phyloP scores from a whole-genome alignment of 2,113 vertebrate species.

The Nansenia antarctica region DNA sequence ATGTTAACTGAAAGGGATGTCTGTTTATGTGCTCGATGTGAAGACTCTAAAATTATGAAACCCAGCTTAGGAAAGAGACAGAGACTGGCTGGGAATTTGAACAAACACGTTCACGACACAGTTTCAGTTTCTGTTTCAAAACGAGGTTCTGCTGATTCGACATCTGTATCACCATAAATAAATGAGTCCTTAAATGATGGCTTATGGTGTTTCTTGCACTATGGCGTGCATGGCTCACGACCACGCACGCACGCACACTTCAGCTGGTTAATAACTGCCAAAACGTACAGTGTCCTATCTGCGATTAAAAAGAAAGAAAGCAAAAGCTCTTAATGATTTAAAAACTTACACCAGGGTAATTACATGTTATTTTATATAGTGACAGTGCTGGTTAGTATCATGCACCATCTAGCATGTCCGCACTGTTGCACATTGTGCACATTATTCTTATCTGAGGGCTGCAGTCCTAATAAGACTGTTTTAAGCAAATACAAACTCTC shows the following conservation, averaged over 20 bases:
- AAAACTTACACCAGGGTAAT: slow-evolving; percentile 8
- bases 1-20: slow-evolving; percentile 40
- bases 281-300: not conserved
- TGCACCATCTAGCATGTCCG: slow-evolving; percentile 8
- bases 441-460: slow-evolving; percentile 20
- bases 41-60: slow-evolving; percentile 25
- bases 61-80: slow-evolving; percentile 22
- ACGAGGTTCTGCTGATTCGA: not conserved
- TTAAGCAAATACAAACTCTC: slow-evolving; percentile 31
- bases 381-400: slow-evolving; percentile 29
- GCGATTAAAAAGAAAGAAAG: not conserved
- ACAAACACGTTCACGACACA: not conserved
- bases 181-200: not conserved
- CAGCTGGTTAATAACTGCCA: not conserved
- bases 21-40: slow-evolving; percentile 42
- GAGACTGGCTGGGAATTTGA: slow-evolving; percentile 18
- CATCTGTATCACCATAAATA: not conserved
- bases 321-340: not conserved
- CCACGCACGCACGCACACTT: not conserved
- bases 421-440: no score
- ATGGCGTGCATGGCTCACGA: not conserved
- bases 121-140: not conserved
- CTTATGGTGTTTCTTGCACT: not conserved
- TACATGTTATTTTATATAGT: slow-evolving; percentile 19
- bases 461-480: slow-evolving; percentile 21